Evolutionary conservation across 2,888 invertebrate species (phyloP), one percentile per base, ranked within the genome.

Genomic region (Rutpela maculata): DNA sequence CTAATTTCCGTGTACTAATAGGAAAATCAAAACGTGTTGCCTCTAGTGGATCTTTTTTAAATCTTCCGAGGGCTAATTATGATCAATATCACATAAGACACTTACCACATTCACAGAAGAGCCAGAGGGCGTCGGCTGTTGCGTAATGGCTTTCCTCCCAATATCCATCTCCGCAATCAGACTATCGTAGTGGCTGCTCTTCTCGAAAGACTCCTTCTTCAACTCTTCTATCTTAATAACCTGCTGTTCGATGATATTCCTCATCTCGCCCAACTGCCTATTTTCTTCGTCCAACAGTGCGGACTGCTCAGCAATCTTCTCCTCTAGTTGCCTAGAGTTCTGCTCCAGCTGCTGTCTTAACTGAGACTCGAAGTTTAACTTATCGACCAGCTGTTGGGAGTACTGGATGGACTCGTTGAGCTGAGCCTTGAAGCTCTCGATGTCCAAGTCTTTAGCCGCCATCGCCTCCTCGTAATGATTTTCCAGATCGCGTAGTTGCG

Each of bases 191-290:
- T 93, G 93, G 11, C 92, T 92, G 66, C 91, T 91, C 73, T 93
- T 92, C 72, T 92, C 91, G 67, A 90, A 92, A 78, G 95, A 89
- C 85, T 95, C 93, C 80, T 93, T 93, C 85, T 95, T 95, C 6
- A 95, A 87, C 7, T 93, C 93, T 7, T 95, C 94, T 81, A 95
- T 94, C 89, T 95, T 95, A 74, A 93, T 88, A 84, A 95, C 94
- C 87, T 95, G 95, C 68, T 91, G 92, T 85, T 94, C 94, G 68
- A 95, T 90, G 0, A 92, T 93, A 1, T 89, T 86, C 85, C 93
- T 92, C 84, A 94, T 88, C 85, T 94, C 93, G 0, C 87, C 84
- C n/a, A 92, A 83, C 85, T 92, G 93, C 50, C 88, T 90, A 10
- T 91, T 89, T 83, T 93, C 91, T 81, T 93, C 93, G 82, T 92